phyloP scores from a whole-genome alignment of 2,888 invertebrate genomes.

The Phorcus lineatus region DNA sequence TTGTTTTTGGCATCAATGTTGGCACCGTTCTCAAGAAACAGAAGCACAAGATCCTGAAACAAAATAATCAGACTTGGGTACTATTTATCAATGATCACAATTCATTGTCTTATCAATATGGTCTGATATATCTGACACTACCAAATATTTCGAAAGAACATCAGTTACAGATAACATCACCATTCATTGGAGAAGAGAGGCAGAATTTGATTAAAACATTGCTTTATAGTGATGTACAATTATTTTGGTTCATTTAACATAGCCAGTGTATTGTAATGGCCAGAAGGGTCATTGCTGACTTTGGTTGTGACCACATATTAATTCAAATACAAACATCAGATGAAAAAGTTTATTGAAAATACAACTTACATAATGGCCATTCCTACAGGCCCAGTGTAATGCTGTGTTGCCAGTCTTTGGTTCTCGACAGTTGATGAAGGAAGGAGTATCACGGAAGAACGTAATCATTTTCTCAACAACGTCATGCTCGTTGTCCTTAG shows the following conservation, averaged over 20 bases:
- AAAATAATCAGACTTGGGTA: background rate
- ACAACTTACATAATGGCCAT: slow-evolving; percentile 71
- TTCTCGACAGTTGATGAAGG: slow-evolving; percentile 73
- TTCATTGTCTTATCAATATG: too few species aligned
- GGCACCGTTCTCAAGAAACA: slow-evolving; percentile 72
- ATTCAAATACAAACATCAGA: too few species aligned
- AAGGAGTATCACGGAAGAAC: slow-evolving; percentile 68
- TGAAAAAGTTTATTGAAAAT: background rate
- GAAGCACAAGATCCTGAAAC: slow-evolving; percentile 67
- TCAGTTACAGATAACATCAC: too few species aligned
- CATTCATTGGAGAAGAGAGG: too few species aligned
- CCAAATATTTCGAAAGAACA: too few species aligned
- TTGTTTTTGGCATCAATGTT: slow-evolving; percentile 70
- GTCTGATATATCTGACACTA: too few species aligned
- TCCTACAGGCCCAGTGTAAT: slow-evolving; percentile 69
- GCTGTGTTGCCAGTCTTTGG: slow-evolving; percentile 70
- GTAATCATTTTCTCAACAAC: slow-evolving; percentile 70
- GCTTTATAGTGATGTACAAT: too few species aligned
- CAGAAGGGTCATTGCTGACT: background rate
- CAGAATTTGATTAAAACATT: too few species aligned
- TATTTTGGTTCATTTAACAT: too few species aligned
- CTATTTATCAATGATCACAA: background rate
- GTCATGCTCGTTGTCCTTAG: slow-evolving; percentile 70
- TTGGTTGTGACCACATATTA: too few species aligned
- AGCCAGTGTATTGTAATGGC: too few species aligned